Evolutionary conservation across 1,140 invertebrate species (phyloP).

Genomic region (Drosophila sechellia): DNA sequence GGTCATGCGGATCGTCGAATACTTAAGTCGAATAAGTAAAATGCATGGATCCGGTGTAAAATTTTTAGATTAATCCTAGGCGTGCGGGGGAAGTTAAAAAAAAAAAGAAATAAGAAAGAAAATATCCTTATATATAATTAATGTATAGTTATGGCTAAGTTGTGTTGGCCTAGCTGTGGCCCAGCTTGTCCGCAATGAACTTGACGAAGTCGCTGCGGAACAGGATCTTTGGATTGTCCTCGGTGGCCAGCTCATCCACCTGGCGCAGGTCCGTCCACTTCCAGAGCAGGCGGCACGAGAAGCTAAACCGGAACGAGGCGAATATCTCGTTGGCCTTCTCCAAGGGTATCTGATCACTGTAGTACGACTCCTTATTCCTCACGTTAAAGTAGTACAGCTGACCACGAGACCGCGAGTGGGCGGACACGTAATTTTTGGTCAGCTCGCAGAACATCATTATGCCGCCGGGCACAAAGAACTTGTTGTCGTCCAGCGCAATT

Average conservation of each 20-base stretch:
- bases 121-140: constrained; percentile 13
- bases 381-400: constrained; percentile 69
- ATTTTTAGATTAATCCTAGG: constrained; percentile 15
- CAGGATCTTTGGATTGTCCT: constrained; percentile 58
- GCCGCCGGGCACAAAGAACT: constrained; percentile 82
- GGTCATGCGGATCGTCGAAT: constrained; percentile 25
- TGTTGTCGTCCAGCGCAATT: constrained; percentile 49
- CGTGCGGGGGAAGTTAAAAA: constrained; percentile 54
- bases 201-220: constrained; percentile 66
- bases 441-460: constrained; percentile 69
- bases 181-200: constrained; percentile 49
- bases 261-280: constrained; percentile 79
- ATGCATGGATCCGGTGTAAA: constrained; percentile 23
- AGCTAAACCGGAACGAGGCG: constrained; percentile 72
- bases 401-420: constrained; percentile 52
- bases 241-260: constrained; percentile 67
- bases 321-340: constrained; percentile 53
- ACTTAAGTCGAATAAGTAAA: constrained; percentile 34
- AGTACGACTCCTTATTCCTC: constrained; percentile 49
- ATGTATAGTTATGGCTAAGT: constrained; percentile 43
- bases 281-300: constrained; percentile 66
- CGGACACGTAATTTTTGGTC: constrained; percentile 45
- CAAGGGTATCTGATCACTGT: constrained; percentile 48
- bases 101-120: not conserved
- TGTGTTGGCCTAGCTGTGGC: constrained; percentile 49